Base-by-base conservation (phyloP, 2,888 invertebrate genomes). In the Deilephila elpenor region DNA sequence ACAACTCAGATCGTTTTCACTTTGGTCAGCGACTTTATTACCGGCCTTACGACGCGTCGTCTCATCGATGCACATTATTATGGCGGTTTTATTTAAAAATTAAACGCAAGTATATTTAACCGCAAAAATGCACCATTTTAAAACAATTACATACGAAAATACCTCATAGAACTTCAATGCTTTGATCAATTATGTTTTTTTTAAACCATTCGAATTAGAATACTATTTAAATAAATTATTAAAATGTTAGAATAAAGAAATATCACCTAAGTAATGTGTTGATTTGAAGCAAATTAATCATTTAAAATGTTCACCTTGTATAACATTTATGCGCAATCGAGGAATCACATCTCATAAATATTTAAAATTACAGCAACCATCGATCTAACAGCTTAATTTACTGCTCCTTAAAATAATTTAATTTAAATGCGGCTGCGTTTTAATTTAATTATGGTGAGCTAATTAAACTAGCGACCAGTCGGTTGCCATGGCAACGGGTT, bases 1-100 rank as follows among this genome's bases (percentile, higher is more conserved):
- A 92, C 92, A 91, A 86, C 84, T 81, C 79, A 87, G 84, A 89
- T 91, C 89, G 89, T 90, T 89, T 91, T 88, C 88, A 86, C 89
- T 86, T 82, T 79, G 83, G 83, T 78, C 83, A 83, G 79, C 80
- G 84, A 84, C 84, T 91, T 91, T 90, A 91, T 86, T 88, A 86
- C 84, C 79, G 75, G 79, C 80, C 53, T 67, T 51, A 67, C 67
- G 67, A 67, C 51, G 64, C 64, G 67, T 67, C 67, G 67, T 25
- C 17, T 67, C 51, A 25, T 67, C 67, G 67, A 67, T 67, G 67
- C 25, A 75, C 51, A 71, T 73, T 79, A 79, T 83, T 81, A 83
- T 79, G 73, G 73, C 77, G 84, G 80, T 83, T 84, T 85, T 82
- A 82, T 83, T 81, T 79, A 83, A 71, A 74, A 74, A 78, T 75